Evolutionary conservation across 2,888 invertebrate genomes (phyloP), one percentile per base, ranked within the genome.

Genomic region (Gortyna flavago): DNA sequence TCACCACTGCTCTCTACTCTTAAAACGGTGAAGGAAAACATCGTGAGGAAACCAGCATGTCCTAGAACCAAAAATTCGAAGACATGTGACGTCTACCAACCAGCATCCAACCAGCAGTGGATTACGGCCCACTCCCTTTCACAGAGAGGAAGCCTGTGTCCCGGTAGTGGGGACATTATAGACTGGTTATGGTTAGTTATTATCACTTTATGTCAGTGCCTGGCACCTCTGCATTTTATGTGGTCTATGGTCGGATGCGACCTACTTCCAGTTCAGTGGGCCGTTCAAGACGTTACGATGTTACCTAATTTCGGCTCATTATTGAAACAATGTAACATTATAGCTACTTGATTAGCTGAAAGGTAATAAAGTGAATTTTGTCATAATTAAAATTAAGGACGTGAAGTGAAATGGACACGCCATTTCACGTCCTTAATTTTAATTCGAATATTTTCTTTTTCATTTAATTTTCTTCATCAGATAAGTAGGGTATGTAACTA

Each of bases 251-350:
- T 35, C 38, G 68, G 74, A 75, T 44, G 38, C 35, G 75, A 74
- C 75, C 82, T 72, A 74, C 18, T 77, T 83, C 51, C 61, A 66
- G 84, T 70, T 72, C 84, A 84, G 70, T 75, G 75, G 66, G 72
- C 68, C 69, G 65, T 69, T 66, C 21, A 80, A 82, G 80, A 67
- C 54, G 61, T 68, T 83, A 80, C 71, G 76, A 64, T 48, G 68
- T 68, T 80, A 80, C 71, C 77, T 83, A 71, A 83, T 80, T 83
- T 72, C 25, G 29, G 54, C 29, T 57, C 72, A 77, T 65, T 68
- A 80, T 79, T 68, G 67, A 41, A 64, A 68, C 70, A 81, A 2
- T 44, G 38, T 68, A 29, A 71, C 21, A 29, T 59, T 69, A 64
- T 64, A 64, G 35, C 35, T 13, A n/a, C 54, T 66, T 61, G 67